Conservation (phyloP, 35 echinoderm and acorn worm species). For the Nesometra sesokonis region DNA sequence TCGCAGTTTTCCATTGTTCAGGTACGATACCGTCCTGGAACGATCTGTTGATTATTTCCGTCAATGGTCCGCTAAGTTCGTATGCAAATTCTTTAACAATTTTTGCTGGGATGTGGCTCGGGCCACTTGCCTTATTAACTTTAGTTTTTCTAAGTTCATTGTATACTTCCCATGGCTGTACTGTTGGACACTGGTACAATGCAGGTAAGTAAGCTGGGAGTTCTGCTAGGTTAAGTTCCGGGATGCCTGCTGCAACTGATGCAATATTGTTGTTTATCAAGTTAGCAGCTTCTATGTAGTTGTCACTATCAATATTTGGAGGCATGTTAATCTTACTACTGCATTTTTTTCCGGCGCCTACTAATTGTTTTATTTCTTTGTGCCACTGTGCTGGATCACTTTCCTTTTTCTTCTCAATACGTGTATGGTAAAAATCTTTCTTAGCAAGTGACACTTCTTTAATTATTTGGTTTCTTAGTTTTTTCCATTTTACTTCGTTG, state of each 20-base stretch:
- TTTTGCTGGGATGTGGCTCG: constrained; percentile 25
- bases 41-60: constrained; percentile 32
- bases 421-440: not conserved
- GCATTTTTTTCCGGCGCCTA: not conserved
- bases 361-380: constrained; percentile 1
- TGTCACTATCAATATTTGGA: not conserved
- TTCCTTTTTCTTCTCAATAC: constrained; percentile 17
- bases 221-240: not conserved
- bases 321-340: not conserved
- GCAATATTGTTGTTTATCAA: not conserved
- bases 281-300: not conserved
- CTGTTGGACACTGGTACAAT: not conserved
- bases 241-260: constrained; percentile 1
- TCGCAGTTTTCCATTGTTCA: constrained; percentile 43
- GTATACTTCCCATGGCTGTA: constrained; percentile 39
- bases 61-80: constrained; percentile 30
- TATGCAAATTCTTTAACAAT: constrained; percentile 53
- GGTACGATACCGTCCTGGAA: constrained; percentile 28
- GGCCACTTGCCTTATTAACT: constrained; percentile 35
- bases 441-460: not conserved
- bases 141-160: constrained; percentile 23
- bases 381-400: constrained; percentile 30
- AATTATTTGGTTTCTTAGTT: not conserved
- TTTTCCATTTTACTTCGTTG: not conserved
- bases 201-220: constrained; percentile 28